phyloP scores from a whole-genome alignment of 2,797 vertebrate genomes.

The Staurois parvus region DNA sequence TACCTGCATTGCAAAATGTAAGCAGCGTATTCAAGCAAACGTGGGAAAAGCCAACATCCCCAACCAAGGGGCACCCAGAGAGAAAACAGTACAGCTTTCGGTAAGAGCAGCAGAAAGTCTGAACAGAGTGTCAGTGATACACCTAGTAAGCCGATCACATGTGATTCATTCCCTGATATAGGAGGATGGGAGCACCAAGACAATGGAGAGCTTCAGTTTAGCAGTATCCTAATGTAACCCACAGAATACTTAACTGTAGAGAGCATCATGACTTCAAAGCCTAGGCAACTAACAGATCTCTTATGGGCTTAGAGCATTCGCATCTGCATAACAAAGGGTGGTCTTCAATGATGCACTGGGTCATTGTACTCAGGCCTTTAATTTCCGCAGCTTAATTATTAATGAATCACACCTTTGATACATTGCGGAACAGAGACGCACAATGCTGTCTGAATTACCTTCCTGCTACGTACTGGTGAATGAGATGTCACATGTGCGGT shows the following conservation, averaged over 20 bases:
- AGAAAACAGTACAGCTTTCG: neutral
- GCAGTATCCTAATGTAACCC: conserved; percentile 44
- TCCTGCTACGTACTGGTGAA: neutral
- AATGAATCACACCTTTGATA: conserved; percentile 57
- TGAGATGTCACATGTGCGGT: neutral
- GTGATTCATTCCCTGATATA: conserved; percentile 43
- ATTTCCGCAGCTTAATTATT: conserved; percentile 56
- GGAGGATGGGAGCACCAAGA: conserved; percentile 12
- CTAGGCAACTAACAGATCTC: conserved; percentile 40
- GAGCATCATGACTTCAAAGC: conserved; percentile 47
- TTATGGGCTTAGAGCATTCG: conserved; percentile 2
- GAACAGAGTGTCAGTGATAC: neutral
- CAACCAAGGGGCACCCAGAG: neutral
- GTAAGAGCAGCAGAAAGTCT: conserved; percentile 6
- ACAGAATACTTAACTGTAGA: neutral
- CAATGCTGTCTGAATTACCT: neutral
- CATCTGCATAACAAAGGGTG: conserved; percentile 56
- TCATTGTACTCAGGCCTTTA: conserved; percentile 44
- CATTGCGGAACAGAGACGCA: neutral
- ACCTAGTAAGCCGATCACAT: conserved; percentile 43
- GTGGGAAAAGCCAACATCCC: neutral
- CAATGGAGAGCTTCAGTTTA: conserved; percentile 26
- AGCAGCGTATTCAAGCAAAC: neutral
- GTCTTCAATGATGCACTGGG: conserved; percentile 16
- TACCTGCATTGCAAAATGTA: conserved; percentile 34